Conservation (phyloP, 1,140 invertebrate species). For the Cydia amplana region DNA sequence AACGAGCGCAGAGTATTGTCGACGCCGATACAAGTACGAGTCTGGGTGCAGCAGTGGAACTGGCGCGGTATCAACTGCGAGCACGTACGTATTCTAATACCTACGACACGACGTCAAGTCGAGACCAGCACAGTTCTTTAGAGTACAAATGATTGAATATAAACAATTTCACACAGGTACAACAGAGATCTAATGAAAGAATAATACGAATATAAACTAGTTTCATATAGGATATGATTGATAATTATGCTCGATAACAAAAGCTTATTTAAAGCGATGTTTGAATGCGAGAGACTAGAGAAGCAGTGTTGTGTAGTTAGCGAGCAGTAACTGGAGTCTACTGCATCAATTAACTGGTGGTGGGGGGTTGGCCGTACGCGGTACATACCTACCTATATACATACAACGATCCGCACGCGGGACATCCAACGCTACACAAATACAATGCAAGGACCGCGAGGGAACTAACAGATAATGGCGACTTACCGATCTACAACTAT, state of each 20-base stretch:
- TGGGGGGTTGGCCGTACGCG: conserved; percentile 64
- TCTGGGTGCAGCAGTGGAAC: conserved; percentile 31
- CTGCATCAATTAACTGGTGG: conserved; percentile 77
- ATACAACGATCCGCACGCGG: conserved; percentile 39
- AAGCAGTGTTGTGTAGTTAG: conserved; percentile 71
- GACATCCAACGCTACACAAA: conserved; percentile 23
- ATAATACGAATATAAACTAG: conserved; percentile 79
- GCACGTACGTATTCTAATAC: conserved; percentile 60
- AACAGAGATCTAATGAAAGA: conserved; percentile 79
- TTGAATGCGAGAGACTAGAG: conserved; percentile 78
- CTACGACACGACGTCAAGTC: conserved; percentile 55
- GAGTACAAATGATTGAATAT: conserved; percentile 70
- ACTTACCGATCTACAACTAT: conserved; percentile 75
- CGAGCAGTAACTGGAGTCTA: conserved; percentile 71
- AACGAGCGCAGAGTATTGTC: conserved; percentile 76
- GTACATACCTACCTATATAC: conserved; percentile 60
- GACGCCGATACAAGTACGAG: conserved; percentile 55
- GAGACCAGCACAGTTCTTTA: conserved; percentile 63
- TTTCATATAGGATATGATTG: conserved; percentile 73
- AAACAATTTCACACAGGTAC: conserved; percentile 76
- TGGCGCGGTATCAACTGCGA: conserved; percentile 38
- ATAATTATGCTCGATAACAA: conserved; percentile 75
- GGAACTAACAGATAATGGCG: conserved; percentile 53
- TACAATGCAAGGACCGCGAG: conserved; percentile 40
- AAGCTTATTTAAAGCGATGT: conserved; percentile 68